Percentiles rank a stretch among this genome's conserved stretches.
phyloP scores from a whole-genome alignment of 1,140 invertebrate genomes.

The Epicauta chinensis region DNA sequence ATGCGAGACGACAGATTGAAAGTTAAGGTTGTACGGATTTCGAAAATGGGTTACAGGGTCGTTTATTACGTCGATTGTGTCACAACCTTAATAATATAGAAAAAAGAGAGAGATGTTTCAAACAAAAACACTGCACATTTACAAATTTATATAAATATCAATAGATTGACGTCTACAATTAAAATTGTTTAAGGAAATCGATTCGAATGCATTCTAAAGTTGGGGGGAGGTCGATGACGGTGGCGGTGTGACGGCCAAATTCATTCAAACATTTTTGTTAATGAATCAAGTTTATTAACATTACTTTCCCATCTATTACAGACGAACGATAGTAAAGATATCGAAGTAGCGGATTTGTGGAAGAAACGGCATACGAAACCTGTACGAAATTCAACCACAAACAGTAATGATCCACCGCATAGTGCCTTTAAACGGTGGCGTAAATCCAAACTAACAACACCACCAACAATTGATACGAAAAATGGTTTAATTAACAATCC shows the following conservation, averaged over 20 bases:
- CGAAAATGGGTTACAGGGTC: constrained; percentile 5
- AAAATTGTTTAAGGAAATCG: too few species aligned
- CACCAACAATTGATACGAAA: constrained; percentile 27
- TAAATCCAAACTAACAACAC: constrained; percentile 23
- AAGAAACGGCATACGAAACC: constrained; percentile 26
- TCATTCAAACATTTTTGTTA: background rate
- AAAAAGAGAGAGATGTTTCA: too few species aligned
- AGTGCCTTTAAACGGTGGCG: constrained; percentile 40
- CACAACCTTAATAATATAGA: too few species aligned
- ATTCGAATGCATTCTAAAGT: too few species aligned
- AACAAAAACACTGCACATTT: too few species aligned
- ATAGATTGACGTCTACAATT: too few species aligned
- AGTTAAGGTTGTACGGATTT: too few species aligned
- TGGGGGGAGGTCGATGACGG: too few species aligned
- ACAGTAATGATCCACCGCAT: constrained; percentile 12
- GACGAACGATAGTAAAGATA: constrained; percentile 36
- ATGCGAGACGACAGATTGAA: too few species aligned
- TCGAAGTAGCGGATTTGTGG: constrained; percentile 38
- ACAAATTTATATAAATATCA: too few species aligned
- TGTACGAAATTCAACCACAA: constrained; percentile 20
- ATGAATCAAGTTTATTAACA: background rate
- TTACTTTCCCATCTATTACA: constrained; percentile 34
- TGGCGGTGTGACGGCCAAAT: background rate
- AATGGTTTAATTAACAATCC: constrained; percentile 24
- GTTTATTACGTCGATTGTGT: background rate